Conservation (phyloP, 2,113 vertebrate species). For the Ibidorhyncha struthersii region DNA sequence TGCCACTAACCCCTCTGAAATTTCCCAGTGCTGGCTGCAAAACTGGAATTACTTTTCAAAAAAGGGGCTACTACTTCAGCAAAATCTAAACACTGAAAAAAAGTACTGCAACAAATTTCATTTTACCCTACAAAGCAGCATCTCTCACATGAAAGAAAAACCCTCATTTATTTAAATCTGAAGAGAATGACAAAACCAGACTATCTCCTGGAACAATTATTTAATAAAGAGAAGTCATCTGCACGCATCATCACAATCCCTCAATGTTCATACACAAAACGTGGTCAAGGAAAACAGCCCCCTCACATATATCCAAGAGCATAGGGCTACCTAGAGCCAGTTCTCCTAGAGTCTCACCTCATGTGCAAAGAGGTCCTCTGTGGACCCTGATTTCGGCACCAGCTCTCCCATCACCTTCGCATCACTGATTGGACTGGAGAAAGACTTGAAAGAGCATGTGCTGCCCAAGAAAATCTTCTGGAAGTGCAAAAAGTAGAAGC, state of each 20-base stretch:
- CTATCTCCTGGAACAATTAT: not conserved
- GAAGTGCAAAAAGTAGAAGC: not conserved
- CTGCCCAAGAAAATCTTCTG: not conserved
- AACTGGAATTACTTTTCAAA: not conserved
- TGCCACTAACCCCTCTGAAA: not conserved
- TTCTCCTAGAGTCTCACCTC: not conserved
- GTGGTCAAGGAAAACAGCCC: not conserved
- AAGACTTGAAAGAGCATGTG: not conserved
- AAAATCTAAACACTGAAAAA: not conserved
- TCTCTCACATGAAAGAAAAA: not conserved
- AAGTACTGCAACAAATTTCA: not conserved
- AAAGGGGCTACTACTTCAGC: not conserved
- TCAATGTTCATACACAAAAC: not conserved
- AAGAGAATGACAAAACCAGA: not conserved
- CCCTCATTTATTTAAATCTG: not conserved
- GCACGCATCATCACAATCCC: not conserved
- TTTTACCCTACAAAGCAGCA: not conserved
- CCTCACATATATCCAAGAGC: not conserved
- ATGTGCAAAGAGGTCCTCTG: too few relatives aligned
- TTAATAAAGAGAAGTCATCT: not conserved
- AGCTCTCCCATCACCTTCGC: not conserved
- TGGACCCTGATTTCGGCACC: not conserved
- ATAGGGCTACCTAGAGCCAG: not conserved
- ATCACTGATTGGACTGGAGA: not conserved
- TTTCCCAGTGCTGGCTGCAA: not conserved